Base-by-base conservation (phyloP, 2,113 vertebrate genomes). In the Oophaga pumilio region DNA sequence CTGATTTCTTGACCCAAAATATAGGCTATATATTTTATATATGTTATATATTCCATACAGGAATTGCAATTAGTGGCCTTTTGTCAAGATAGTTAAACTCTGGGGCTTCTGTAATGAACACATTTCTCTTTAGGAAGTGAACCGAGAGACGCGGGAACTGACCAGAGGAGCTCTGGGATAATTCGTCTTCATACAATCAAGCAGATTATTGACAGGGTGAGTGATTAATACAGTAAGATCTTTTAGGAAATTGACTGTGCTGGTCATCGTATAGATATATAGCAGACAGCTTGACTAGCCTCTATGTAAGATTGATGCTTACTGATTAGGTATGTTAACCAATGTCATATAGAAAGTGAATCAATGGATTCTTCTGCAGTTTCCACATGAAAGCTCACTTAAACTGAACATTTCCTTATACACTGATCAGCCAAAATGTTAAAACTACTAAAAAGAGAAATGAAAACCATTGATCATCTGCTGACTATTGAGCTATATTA, bases 121-220 rank as follows among this genome's bases (percentile, higher is more conserved):
- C 90, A 53, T 33, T 92, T 60, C 60, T 89, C 87, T 91, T 28
- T 90, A 99, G 98, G 97, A 93, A 99, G 97, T 90, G 98, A 99
- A 92, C 97, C 98, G 11, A 96, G 97, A 90, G 98, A 99, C 90
- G 98, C 98, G 81, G 98, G 98, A 69, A 97, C 97, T 1, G 97
- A 99, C 94, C 96, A 97, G 89, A 97, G 97, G 57, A 98, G 95
- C 93, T 97, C 98, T 50, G 98, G 98, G 84, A 99, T 99, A 91
- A 99, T 99, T 89, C 98, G 98, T 83, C 96, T 99, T 89, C 98
- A 99, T 91, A 99, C 98, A 49, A 99, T 99, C 90, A 99, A 99
- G 90, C 97, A 99, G 93, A 99, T 99, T 82, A 99, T 99, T 2
- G 98, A 99, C 91, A 95, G 96, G 91, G 98, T 99, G 93, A 96